Evolutionary conservation across 2,888 invertebrate genomes (phyloP).

Genomic region (Drosophila kanekoi): DNA sequence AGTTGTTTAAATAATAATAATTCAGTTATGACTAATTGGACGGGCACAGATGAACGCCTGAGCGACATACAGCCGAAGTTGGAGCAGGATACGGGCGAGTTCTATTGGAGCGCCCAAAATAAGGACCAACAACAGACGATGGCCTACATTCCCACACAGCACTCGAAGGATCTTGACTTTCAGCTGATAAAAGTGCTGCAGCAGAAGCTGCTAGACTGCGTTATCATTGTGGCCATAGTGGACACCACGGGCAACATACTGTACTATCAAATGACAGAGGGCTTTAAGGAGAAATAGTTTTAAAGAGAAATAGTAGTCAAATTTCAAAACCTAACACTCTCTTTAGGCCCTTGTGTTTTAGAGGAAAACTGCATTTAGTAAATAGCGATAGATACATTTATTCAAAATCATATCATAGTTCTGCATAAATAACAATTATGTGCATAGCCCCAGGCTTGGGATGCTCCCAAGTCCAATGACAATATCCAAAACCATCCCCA

Average conservation of each 20-base stretch:
- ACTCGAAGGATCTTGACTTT: constrained; percentile 66
- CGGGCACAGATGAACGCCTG: constrained; percentile 51
- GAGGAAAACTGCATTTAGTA: constrained; percentile 2
- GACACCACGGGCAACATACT: constrained; percentile 85
- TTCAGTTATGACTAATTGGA: background rate
- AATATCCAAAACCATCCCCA: background rate
- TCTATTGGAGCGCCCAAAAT: constrained; percentile 65
- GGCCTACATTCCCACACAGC: constrained; percentile 67
- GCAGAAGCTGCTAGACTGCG: constrained; percentile 46
- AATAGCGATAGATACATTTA: constrained; percentile 78
- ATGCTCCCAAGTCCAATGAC: background rate
- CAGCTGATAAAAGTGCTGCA: constrained; percentile 58
- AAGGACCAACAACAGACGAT: background rate
- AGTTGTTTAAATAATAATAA: no score
- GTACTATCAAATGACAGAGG: constrained; percentile 85
- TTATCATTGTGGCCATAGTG: constrained; percentile 84
- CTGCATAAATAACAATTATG: constrained; percentile 72
- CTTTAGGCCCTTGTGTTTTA: background rate
- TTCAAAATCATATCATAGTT: constrained; percentile 74
- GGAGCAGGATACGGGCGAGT: constrained; percentile 49
- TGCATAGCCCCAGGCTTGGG: constrained; percentile 33
- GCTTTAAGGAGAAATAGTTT: constrained; percentile 48
- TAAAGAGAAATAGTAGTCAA: constrained; percentile 9
- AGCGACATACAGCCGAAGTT: constrained; percentile 57
- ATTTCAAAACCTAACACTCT: background rate